Evolutionary conservation across 2,888 invertebrate species (phyloP), one percentile per base, ranked within the genome.

Genomic region (Eupithecia dodoneata): DNA sequence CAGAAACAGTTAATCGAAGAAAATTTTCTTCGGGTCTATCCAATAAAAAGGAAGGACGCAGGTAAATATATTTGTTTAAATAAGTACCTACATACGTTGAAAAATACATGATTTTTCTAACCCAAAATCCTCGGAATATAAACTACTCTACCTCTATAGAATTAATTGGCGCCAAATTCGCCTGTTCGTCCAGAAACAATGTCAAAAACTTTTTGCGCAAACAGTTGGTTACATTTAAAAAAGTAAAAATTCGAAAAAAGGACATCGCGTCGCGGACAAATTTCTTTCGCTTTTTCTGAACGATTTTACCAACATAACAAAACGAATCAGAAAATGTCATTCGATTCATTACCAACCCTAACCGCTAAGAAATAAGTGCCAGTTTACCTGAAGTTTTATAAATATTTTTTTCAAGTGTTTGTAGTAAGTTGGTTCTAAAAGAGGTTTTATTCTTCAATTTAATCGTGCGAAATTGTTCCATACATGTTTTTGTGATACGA

Each of bases 381-480:
- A 79, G 55, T 67, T 72, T 77, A 5, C 59, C 30, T 71, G 15
- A 44, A 52, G 18, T 52, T 55, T 63, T 47, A 15, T 63, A 18
- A 52, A 30, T 18, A n/a, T 73, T 47, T 78, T 42, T 70, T 69
- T 18, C 13, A 18, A 70, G 65, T 41, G 72, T 30, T 63, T 79
- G 63, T 63, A 79, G 75, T 82, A 87, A 79, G 63, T 83, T 88
- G 86, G 88, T 85, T 75, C 76, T 75, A 83, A 83, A 78, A 77
- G 88, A 88, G 88, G 90, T 93, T 92, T 92, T 92, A 89, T 90
- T 91, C 84, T 87, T 83, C 81, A 85, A 88, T 92, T 93, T 93
- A 94, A 92, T 93, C 93, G 92, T 89, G 89, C 88, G 87, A 92
- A 93, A 93, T 93, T 91, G 93, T 91, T 90, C 88, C 91, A 89